A percentile compares a stretch with the other conserved stretches of the same genome.
These are phyloP conservation scores for Litocranius walleri DNA, from an alignment of 2,113 vertebrate genomes.

Conservation along the genomic window DNA sequence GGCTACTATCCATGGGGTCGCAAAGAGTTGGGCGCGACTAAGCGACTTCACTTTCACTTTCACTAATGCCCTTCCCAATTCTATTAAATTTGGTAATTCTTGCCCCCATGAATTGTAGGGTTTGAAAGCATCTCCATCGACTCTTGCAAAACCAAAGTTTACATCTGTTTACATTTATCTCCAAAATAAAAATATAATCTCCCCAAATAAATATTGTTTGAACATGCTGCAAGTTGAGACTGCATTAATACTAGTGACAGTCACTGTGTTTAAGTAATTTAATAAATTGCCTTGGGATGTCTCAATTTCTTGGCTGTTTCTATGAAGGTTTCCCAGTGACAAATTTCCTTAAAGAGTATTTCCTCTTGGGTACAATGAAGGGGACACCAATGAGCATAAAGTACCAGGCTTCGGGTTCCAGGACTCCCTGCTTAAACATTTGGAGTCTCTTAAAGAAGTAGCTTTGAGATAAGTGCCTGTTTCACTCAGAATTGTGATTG, in stretches of 20 bases:
- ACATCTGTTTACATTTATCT: not conserved
- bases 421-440: not conserved
- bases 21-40: too few species aligned
- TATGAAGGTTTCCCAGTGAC: not conserved
- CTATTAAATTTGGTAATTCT: not conserved
- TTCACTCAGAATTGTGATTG: not conserved
- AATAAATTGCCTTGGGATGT: constrained; percentile 25
- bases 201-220: not conserved
- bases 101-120: not conserved
- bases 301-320: not conserved
- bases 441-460: not conserved
- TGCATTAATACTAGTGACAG: not conserved
- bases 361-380: not conserved
- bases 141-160: not conserved
- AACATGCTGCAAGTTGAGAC: not conserved
- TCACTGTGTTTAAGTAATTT: not conserved
- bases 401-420: not conserved
- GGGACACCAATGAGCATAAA: not conserved
- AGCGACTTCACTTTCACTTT: too few species aligned
- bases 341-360: not conserved
- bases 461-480: not conserved
- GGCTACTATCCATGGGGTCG: too few species aligned
- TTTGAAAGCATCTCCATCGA: not conserved
- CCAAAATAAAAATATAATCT: constrained; percentile 29
- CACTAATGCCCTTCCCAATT: not conserved